These are phyloP conservation scores for Gymnogyps californianus DNA, from an alignment of 2,113 vertebrate species.

Conservation along the genomic window DNA sequence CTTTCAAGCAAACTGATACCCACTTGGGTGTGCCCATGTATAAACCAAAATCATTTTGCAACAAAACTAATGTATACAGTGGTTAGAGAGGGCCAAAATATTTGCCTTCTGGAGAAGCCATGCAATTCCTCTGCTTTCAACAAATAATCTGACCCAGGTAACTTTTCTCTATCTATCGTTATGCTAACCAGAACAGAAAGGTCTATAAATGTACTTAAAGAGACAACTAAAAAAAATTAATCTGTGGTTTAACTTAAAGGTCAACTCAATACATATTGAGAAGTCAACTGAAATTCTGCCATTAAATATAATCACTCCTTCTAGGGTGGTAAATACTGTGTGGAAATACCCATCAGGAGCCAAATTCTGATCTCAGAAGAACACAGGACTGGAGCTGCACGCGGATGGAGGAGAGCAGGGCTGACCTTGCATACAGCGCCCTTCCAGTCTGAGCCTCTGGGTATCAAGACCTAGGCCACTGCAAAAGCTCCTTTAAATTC, in stretches of 20 bases:
- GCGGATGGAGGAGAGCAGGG: neutral
- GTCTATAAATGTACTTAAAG: slow-evolving; percentile 55
- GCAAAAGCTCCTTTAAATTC: neutral
- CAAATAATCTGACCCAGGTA: slow-evolving; percentile 6
- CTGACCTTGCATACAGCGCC: neutral
- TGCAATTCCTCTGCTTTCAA: neutral
- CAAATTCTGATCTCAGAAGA: neutral
- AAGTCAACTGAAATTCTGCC: slow-evolving; percentile 61
- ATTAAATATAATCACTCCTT: slow-evolving; percentile 53
- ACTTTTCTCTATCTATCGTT: neutral
- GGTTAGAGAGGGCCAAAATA: slow-evolving; percentile 6
- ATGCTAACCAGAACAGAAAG: slow-evolving; percentile 45
- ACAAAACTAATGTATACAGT: neutral
- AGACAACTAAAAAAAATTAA: slow-evolving; percentile 61
- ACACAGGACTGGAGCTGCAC: neutral
- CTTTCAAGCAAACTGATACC: slow-evolving; percentile 36
- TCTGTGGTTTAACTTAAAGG: slow-evolving; percentile 62
- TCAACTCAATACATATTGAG: slow-evolving; percentile 61
- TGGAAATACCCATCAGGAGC: neutral
- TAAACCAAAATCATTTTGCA: slow-evolving; percentile 17
- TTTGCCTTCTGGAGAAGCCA: slow-evolving; percentile 8
- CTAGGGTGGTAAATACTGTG: slow-evolving; percentile 35
- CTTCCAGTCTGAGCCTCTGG: neutral
- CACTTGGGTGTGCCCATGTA: slow-evolving; percentile 18
- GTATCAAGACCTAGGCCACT: neutral